These are phyloP conservation scores for Acropora yongei DNA, from an alignment of 64 coral and sea anemone species.

Conservation along the genomic window DNA sequence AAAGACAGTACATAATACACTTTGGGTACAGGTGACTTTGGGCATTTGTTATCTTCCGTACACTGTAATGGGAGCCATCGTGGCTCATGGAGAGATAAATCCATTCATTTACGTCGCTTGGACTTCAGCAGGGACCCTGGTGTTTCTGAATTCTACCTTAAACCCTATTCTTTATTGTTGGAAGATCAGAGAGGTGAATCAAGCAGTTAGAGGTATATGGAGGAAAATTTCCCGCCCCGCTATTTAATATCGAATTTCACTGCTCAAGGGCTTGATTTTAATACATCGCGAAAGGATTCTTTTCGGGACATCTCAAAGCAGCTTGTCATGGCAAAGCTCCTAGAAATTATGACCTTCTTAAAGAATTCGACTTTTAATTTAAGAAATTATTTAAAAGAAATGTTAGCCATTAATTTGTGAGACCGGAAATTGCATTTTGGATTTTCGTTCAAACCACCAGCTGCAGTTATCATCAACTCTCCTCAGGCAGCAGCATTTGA, in stretches of 20 bases:
- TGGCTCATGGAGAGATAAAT: not conserved
- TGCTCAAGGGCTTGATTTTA: not conserved
- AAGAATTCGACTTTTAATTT: no score
- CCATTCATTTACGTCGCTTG: not conserved
- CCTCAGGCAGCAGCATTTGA: no score
- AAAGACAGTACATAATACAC: not conserved
- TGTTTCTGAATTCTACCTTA: not conserved
- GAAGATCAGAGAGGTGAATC: not conserved
- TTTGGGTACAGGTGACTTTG: constrained; percentile 12
- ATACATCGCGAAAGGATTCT: not conserved
- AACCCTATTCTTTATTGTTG: constrained; percentile 1
- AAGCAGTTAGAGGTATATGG: constrained; percentile 2
- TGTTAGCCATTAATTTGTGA: no score
- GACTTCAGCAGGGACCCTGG: not conserved
- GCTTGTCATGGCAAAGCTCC: no score
- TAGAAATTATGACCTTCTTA: no score
- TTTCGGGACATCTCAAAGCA: no score
- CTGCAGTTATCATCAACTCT: no score
- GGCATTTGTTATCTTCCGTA: not conserved
- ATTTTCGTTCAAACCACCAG: no score
- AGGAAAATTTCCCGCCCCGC: not conserved
- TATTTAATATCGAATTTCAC: not conserved
- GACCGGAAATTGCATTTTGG: no score
- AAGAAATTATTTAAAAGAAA: no score
- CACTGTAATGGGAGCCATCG: not conserved